Evolutionary conservation across 2,888 invertebrate species (phyloP).

Genomic region (Clitarchus hookeri): DNA sequence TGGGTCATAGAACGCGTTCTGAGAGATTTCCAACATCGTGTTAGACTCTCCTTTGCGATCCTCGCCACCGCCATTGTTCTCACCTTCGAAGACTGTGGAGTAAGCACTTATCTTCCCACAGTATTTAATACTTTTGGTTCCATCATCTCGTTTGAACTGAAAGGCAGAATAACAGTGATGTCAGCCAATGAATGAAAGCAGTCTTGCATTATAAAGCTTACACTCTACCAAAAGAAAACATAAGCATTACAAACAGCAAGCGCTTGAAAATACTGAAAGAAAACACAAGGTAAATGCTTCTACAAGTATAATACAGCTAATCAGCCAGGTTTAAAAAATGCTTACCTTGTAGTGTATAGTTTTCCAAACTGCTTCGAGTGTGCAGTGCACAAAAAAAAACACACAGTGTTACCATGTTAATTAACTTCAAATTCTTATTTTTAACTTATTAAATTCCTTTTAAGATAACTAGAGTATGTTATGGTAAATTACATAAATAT

Average conservation of each 20-base stretch:
- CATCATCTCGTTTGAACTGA: not conserved
- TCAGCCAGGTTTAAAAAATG: not conserved
- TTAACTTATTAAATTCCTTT: no score
- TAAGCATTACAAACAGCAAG: not conserved
- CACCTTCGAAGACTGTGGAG: not conserved
- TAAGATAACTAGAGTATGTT: no score
- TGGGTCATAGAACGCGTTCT: slow-evolving; percentile 48
- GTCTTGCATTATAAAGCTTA: not conserved
- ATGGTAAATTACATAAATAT: no score
- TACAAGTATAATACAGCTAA: not conserved
- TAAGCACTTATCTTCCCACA: not conserved
- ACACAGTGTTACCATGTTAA: not conserved
- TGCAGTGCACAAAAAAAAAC: slow-evolving; percentile 23
- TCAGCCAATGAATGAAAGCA: not conserved
- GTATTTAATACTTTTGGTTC: not conserved
- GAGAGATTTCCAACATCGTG: slow-evolving; percentile 27
- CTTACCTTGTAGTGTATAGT: not conserved
- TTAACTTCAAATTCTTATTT: not conserved
- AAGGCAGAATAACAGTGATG: not conserved
- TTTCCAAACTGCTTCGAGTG: slow-evolving; percentile 16
- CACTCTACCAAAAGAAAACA: not conserved
- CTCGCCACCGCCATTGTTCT: not conserved
- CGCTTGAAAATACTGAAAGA: not conserved
- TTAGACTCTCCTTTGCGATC: not conserved
- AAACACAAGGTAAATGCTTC: not conserved